Evolutionary conservation across 2,797 vertebrate species (phyloP).

Genomic region (Brachymystax lenok): DNA sequence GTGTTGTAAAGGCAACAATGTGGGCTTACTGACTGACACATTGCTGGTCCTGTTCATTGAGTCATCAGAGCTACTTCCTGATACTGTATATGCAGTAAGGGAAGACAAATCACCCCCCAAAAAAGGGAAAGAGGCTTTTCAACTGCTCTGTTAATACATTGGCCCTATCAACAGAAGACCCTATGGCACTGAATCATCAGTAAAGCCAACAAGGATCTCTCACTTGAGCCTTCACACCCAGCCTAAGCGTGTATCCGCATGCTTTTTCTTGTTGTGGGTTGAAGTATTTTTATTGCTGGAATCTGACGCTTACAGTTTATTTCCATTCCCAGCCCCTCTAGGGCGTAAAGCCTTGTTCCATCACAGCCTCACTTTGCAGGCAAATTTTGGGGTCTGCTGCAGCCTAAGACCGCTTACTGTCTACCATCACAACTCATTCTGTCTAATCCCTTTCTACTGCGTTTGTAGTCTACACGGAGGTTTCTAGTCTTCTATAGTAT

Average conservation of each 20-base stretch:
- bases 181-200: slow-evolving; percentile 1
- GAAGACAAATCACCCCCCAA: neutral
- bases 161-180: neutral
- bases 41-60: neutral
- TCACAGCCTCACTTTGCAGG: slow-evolving; percentile 48
- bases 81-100: neutral
- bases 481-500: neutral
- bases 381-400: slow-evolving; percentile 23
- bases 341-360: slow-evolving; percentile 32
- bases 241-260: slow-evolving; percentile 46
- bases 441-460: neutral
- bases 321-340: slow-evolving; percentile 30
- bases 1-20: neutral
- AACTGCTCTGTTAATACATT: neutral
- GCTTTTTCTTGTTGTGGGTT: slow-evolving; percentile 23
- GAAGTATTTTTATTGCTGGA: slow-evolving; percentile 43
- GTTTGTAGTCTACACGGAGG: neutral
- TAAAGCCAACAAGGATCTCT: neutral
- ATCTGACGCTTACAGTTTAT: slow-evolving; percentile 46
- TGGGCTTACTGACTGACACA: neutral
- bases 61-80: neutral
- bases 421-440: neutral
- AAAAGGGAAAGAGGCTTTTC: neutral
- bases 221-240: neutral
- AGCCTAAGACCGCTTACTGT: slow-evolving; percentile 2